Conservation (phyloP, 2,797 vertebrate species). For the Bradypodion pumilum region DNA sequence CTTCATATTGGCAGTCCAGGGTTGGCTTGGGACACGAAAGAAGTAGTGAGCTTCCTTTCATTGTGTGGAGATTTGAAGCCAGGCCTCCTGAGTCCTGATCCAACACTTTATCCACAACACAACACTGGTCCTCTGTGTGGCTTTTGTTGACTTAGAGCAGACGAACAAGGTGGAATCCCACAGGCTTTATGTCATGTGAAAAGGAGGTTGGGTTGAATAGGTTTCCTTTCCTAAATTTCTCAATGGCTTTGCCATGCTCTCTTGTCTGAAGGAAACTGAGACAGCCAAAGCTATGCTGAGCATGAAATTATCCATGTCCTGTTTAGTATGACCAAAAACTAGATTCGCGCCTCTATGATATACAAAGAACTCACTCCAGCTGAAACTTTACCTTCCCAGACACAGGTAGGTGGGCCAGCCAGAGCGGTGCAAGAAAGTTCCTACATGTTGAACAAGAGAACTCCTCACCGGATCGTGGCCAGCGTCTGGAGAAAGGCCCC, state of each 20-base stretch:
- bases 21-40: too few species aligned
- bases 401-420: fast-evolving
- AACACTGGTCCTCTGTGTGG: too few species aligned
- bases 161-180: too few species aligned
- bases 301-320: neutral
- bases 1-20: too few species aligned
- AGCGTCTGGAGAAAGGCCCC: neutral
- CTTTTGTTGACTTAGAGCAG: too few species aligned
- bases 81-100: neutral
- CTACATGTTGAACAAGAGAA: neutral
- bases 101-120: too few species aligned
- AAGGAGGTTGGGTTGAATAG: too few species aligned
- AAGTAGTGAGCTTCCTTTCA: too few species aligned
- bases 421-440: neutral
- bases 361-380: neutral
- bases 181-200: too few species aligned
- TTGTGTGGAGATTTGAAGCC: neutral
- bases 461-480: too few species aligned
- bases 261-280: neutral
- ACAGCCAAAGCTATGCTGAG: neutral
- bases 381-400: neutral
- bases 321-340: too few species aligned
- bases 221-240: too few species aligned
- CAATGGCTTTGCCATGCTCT: neutral
- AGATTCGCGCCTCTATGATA: neutral